Evolutionary conservation across 2,888 invertebrate genomes (phyloP).

Genomic region (Dynastes grantii): DNA sequence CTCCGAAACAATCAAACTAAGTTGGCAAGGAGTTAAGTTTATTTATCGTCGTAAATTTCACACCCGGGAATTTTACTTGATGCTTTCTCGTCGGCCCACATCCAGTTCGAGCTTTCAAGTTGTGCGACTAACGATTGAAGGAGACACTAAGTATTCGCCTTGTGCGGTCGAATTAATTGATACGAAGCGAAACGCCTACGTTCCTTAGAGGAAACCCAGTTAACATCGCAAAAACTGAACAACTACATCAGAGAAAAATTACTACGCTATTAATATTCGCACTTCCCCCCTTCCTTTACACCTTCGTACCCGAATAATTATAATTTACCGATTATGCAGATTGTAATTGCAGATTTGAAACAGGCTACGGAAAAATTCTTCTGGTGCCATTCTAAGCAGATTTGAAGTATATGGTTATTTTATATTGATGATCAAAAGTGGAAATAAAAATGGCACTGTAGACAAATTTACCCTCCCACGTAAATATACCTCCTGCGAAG

Average conservation of each 20-base stretch:
- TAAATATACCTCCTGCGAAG: no score
- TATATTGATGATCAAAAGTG: background rate
- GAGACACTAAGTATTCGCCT: slow-evolving; percentile 43
- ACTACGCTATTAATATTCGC: slow-evolving; percentile 9
- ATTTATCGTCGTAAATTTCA: slow-evolving; percentile 47
- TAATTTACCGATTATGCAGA: slow-evolving; percentile 2
- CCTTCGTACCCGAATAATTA: background rate
- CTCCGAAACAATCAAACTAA: slow-evolving; percentile 48
- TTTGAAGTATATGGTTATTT: background rate
- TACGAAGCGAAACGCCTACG: slow-evolving; percentile 38
- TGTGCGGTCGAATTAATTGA: slow-evolving; percentile 44
- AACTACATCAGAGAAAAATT: slow-evolving; percentile 21
- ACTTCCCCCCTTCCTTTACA: background rate
- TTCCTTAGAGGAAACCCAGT: slow-evolving; percentile 31
- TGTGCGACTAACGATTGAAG: slow-evolving; percentile 2
- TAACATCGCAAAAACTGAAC: slow-evolving; percentile 39
- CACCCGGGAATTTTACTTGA: slow-evolving; percentile 41
- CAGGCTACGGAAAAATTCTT: background rate
- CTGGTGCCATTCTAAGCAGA: background rate
- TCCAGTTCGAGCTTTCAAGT: slow-evolving; percentile 34
- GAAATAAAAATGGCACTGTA: background rate
- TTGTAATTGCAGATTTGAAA: background rate
- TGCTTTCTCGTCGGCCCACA: slow-evolving; percentile 7
- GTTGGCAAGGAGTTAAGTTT: slow-evolving; percentile 48
- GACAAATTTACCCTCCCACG: no score